phyloP scores from a whole-genome alignment of 2,113 vertebrate species.

The Nothobranchius furzeri region DNA sequence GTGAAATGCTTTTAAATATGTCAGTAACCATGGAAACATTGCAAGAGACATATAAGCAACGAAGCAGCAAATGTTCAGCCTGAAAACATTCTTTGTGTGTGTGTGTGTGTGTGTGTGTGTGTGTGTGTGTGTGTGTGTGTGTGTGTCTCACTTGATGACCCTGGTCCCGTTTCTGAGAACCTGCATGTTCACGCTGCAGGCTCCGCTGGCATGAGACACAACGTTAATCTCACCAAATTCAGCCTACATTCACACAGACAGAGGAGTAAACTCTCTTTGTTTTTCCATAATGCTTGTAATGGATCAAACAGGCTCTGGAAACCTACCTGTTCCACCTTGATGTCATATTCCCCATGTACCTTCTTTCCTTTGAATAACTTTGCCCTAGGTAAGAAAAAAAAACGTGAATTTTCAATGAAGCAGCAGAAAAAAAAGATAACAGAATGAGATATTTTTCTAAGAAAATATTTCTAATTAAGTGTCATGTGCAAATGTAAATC shows the following conservation, averaged over 20 bases:
- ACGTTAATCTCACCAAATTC: constrained; percentile 93
- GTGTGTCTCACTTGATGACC: constrained; percentile 83
- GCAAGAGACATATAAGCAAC: no score
- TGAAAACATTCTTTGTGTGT: no score
- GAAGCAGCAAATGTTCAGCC: no score
- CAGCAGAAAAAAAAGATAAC: not conserved
- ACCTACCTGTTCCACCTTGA: constrained; percentile 94
- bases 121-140: not conserved
- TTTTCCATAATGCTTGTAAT: not conserved
- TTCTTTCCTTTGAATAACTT: constrained; percentile 95
- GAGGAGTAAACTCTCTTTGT: not conserved
- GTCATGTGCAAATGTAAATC: not conserved
- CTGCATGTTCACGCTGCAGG: constrained; percentile 88
- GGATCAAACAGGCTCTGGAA: constrained; percentile 1
- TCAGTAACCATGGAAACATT: no score
- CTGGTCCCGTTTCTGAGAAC: constrained; percentile 86
- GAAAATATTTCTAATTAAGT: constrained; percentile 1
- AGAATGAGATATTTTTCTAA: not conserved
- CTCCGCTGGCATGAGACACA: constrained; percentile 90
- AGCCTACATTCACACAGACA: constrained; percentile 74
- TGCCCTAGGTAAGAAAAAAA: constrained; percentile 78
- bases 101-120: no score
- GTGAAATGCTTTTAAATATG: no score
- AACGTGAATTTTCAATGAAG: not conserved
- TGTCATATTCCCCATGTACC: constrained; percentile 90